A percentile compares a stretch with the other conserved stretches of the same genome.
These are phyloP conservation scores for Siniperca chuatsi DNA, from an alignment of 2,113 vertebrate species.

Conservation along the genomic window DNA sequence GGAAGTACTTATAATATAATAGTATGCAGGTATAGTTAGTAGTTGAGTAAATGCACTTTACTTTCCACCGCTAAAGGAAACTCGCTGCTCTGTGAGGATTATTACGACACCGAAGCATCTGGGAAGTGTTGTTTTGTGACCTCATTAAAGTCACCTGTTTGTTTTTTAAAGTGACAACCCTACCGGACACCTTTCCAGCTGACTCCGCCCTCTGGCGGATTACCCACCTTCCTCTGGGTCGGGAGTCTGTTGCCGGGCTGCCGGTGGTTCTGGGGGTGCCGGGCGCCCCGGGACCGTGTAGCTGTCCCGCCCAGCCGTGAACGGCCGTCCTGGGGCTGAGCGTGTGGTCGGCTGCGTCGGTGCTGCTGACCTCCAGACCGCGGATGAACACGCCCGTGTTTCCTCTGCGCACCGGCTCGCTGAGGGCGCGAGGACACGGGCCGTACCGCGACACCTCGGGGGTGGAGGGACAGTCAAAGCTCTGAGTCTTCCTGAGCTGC, in stretches of 20 bases:
- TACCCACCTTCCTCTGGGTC: slow-evolving; percentile 64
- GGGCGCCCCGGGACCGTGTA: neutral
- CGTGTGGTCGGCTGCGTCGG: slow-evolving; percentile 38
- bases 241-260: neutral
- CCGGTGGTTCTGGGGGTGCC: neutral
- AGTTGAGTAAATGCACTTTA: too few species aligned
- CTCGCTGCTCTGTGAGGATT: too few species aligned
- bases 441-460: slow-evolving; percentile 3
- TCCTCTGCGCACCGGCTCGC: slow-evolving; percentile 57
- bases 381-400: slow-evolving; percentile 78
- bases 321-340: slow-evolving; percentile 52
- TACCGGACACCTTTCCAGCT: too few species aligned
- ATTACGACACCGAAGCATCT: too few species aligned
- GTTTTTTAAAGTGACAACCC: too few species aligned
- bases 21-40: too few species aligned
- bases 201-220: too few species aligned
- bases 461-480: slow-evolving; percentile 67
- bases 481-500: slow-evolving; percentile 73
- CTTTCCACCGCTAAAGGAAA: too few species aligned
- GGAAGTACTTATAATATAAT: too few species aligned
- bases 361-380: slow-evolving; percentile 76
- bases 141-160: too few species aligned
- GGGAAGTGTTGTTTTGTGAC: too few species aligned
- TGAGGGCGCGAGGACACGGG: slow-evolving; percentile 21
- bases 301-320: slow-evolving; percentile 30